Percentiles rank a stretch among this genome's conserved stretches.
Conservation (phyloP, 2,113 vertebrate genomes). For the Strigops habroptila region DNA sequence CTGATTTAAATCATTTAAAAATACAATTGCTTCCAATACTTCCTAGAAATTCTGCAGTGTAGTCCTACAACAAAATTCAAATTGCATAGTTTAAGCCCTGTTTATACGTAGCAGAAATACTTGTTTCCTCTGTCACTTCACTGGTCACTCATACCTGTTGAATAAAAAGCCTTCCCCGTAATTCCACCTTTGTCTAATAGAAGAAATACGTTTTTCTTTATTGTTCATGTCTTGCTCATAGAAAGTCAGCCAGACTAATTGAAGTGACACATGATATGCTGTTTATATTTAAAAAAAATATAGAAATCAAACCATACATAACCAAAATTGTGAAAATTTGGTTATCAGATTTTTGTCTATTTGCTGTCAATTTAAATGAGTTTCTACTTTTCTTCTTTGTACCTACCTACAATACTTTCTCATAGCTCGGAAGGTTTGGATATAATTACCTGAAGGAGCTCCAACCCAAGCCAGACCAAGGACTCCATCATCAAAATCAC, state of each 20-base stretch:
- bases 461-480: constrained; percentile 98
- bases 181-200: background rate
- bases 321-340: background rate
- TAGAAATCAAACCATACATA: background rate
- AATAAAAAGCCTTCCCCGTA: background rate
- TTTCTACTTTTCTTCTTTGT: background rate
- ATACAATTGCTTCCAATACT: background rate
- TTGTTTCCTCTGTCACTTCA: background rate
- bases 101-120: background rate
- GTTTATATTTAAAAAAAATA: background rate
- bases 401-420: background rate
- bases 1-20: background rate
- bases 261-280: background rate
- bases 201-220: background rate
- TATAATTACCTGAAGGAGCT: constrained; percentile 89
- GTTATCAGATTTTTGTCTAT: background rate
- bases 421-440: background rate
- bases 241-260: background rate
- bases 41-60: background rate
- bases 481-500: constrained; percentile 97
- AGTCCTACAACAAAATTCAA: background rate
- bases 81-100: background rate
- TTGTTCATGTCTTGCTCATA: background rate
- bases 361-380: background rate
- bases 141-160: background rate